Evolutionary conservation across 2,888 invertebrate genomes (phyloP).

Genomic region (Lobophora halterata): DNA sequence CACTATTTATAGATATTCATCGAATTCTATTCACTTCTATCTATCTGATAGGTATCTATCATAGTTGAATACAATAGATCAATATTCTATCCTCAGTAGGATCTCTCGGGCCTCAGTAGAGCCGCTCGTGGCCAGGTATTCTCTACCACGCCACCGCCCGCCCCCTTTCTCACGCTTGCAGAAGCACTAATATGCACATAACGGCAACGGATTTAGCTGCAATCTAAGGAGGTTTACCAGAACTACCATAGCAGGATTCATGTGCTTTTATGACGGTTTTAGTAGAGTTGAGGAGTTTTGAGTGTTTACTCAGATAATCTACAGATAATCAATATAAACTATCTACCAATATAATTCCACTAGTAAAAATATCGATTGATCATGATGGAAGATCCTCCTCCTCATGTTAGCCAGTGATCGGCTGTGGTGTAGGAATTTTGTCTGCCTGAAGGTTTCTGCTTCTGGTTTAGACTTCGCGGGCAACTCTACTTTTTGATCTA

Average conservation of each 20-base stretch:
- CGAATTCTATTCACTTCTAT: slow-evolving; percentile 34
- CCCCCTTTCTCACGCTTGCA: slow-evolving; percentile 44
- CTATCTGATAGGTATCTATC: too few species aligned
- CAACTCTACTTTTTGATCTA: too few species aligned
- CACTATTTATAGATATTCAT: slow-evolving; percentile 18
- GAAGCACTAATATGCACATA: slow-evolving; percentile 25
- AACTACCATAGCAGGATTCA: not conserved
- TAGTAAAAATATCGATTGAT: too few species aligned
- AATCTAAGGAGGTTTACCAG: not conserved
- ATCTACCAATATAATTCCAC: too few species aligned
- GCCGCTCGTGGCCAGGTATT: slow-evolving; percentile 43
- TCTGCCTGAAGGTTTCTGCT: too few species aligned
- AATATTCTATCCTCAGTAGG: slow-evolving; percentile 33
- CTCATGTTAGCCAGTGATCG: too few species aligned
- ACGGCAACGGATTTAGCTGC: not conserved
- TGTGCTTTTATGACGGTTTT: slow-evolving; percentile 1
- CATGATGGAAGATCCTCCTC: too few species aligned
- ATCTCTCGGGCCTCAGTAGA: not conserved
- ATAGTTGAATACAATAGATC: slow-evolving; percentile 41
- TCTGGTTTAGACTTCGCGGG: too few species aligned
- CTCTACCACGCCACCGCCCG: slow-evolving; percentile 23
- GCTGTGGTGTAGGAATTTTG: too few species aligned
- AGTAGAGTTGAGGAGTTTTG: not conserved
- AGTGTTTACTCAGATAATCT: too few species aligned
- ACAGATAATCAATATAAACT: too few species aligned